Percentiles rank a stretch among this genome's conserved stretches.
Evolutionary conservation across 2,113 vertebrate genomes (phyloP).

Genomic region (Zosterops japonicus): DNA sequence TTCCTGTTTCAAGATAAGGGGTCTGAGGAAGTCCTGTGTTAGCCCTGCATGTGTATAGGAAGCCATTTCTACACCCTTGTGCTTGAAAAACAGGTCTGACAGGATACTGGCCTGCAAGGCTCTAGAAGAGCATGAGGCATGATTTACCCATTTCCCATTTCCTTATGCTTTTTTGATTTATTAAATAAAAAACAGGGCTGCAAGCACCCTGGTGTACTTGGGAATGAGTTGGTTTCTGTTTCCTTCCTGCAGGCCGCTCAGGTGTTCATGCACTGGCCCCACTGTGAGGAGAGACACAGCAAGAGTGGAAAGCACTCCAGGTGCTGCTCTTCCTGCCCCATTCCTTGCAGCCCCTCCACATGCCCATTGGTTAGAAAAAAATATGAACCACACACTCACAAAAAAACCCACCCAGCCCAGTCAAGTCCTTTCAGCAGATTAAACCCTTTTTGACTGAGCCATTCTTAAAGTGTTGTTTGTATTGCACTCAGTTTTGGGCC

Average conservation of each 20-base stretch:
- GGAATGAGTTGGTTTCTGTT: neutral
- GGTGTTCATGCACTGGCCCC: neutral
- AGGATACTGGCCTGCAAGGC: neutral
- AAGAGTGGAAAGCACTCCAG: neutral
- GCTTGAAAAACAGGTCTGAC: neutral
- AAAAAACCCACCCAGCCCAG: neutral
- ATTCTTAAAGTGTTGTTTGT: neutral
- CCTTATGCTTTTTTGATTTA: neutral
- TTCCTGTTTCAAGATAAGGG: neutral
- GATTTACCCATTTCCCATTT: neutral
- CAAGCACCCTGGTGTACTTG: neutral
- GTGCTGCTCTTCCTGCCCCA: neutral
- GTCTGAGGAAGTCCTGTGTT: neutral
- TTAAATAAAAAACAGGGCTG: neutral
- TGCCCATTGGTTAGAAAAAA: neutral
- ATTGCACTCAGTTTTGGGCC: neutral
- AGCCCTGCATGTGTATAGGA: neutral
- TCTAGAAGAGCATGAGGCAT: neutral
- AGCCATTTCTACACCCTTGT: neutral
- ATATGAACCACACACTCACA: neutral
- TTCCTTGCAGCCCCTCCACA: neutral
- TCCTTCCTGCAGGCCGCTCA: rapidly evolving
- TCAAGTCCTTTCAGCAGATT: neutral
- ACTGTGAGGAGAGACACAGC: neutral
- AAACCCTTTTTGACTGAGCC: neutral